Percentiles rank a stretch among this genome's conserved stretches.
Evolutionary conservation across 2,888 invertebrate species (phyloP).

Genomic region (Erannis defoliaria): DNA sequence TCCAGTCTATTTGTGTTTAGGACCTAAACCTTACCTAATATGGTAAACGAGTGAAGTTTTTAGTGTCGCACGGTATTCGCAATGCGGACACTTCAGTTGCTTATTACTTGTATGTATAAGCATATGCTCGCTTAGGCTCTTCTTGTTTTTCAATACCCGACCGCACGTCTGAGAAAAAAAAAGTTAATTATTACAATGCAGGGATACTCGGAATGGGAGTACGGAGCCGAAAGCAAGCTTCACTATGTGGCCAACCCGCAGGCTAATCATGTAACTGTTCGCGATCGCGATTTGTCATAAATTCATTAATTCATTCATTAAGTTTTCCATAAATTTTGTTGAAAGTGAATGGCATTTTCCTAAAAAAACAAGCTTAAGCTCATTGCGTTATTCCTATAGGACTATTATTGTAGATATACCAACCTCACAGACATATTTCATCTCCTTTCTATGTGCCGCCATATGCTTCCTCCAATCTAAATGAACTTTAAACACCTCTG

Average conservation of each 20-base stretch:
- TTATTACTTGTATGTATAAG: conserved; percentile 28
- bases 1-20: too few species aligned
- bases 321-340: too few species aligned
- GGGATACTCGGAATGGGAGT: too few species aligned
- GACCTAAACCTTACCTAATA: neutral
- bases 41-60: conserved; percentile 8
- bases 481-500: conserved; percentile 1
- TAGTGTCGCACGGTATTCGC: conserved; percentile 31
- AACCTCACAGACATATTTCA: conserved; percentile 12
- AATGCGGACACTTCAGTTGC: conserved; percentile 32
- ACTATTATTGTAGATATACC: neutral
- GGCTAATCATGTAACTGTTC: too few species aligned
- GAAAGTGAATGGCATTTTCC: too few species aligned
- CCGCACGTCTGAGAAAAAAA: conserved; percentile 6
- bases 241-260: too few species aligned
- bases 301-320: too few species aligned
- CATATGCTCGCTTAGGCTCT: conserved; percentile 25
- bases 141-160: conserved; percentile 9
- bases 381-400: too few species aligned
- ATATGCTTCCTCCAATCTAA: conserved; percentile 6
- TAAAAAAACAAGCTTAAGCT: too few species aligned
- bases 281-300: too few species aligned
- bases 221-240: too few species aligned
- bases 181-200: neutral
- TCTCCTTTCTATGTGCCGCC: conserved; percentile 12